A percentile compares a stretch with the other conserved stretches of the same genome.
Conservation (phyloP, 1,140 invertebrate species). For the Drosophila setifemur region DNA sequence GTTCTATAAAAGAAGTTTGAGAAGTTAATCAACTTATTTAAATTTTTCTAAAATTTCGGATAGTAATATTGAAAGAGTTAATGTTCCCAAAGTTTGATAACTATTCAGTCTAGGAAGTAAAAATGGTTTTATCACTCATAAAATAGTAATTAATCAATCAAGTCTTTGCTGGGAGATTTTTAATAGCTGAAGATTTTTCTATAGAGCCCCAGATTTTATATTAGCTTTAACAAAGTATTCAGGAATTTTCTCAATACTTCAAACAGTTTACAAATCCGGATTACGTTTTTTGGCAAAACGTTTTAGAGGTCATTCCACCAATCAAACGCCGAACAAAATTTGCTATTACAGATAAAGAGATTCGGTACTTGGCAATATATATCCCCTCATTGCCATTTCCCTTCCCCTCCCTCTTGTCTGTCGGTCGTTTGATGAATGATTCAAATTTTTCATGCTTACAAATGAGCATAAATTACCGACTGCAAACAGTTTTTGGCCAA, state of each 20-base stretch:
- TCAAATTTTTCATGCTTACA: constrained; percentile 79
- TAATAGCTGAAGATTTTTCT: no score
- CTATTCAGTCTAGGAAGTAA: no score
- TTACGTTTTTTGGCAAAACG: not conserved
- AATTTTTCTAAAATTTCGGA: no score
- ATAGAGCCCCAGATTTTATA: no score
- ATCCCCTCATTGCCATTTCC: not conserved
- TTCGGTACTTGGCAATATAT: constrained; percentile 16
- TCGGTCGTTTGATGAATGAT: constrained; percentile 54
- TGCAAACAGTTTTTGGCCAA: constrained; percentile 63
- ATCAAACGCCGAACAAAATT: not conserved
- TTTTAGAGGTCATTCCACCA: constrained; percentile 3
- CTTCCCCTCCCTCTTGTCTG: not conserved
- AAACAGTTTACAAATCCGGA: not conserved
- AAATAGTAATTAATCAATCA: no score
- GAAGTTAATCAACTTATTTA: no score
- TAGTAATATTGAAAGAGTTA: no score
- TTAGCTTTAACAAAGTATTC: no score
- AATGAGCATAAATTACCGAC: constrained; percentile 78
- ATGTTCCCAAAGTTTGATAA: no score
- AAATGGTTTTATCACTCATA: no score
- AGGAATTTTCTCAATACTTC: not conserved
- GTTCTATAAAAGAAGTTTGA: no score
- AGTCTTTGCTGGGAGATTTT: no score
- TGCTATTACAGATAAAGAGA: constrained; percentile 28